A percentile compares a stretch with the other conserved stretches of the same genome.
Conservation (phyloP, 2,113 vertebrate genomes). For the Gallinago media region DNA sequence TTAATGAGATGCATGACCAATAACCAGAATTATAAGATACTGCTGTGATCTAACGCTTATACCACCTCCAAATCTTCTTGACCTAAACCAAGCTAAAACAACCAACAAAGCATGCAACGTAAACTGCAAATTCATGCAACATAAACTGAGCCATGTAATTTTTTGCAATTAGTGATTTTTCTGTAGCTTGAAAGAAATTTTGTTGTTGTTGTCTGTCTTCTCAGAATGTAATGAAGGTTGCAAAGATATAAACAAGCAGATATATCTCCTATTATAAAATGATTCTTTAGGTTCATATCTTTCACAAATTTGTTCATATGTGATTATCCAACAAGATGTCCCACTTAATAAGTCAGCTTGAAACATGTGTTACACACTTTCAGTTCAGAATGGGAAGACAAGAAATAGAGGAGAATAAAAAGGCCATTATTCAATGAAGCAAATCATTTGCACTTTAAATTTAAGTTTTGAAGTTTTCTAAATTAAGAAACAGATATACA, state of each 20-base stretch:
- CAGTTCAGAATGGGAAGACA: neutral
- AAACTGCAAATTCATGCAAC: neutral
- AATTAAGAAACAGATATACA: neutral
- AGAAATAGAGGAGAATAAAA: neutral
- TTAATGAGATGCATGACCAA: neutral
- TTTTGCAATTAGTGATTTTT: neutral
- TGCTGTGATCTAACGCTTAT: neutral
- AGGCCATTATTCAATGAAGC: neutral
- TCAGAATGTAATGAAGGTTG: neutral
- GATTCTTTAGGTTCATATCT: neutral
- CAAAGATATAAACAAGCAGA: neutral
- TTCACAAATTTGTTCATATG: neutral
- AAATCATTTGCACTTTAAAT: neutral
- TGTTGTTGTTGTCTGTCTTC: neutral
- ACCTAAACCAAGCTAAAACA: neutral
- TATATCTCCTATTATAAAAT: neutral
- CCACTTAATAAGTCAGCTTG: neutral
- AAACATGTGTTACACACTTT: neutral
- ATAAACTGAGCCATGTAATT: neutral
- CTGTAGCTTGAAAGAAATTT: neutral
- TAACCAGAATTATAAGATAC: neutral
- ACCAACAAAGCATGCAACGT: neutral
- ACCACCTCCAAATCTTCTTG: neutral
- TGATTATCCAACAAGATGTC: neutral
- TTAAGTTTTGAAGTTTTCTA: constrained; percentile 7